phyloP scores from a whole-genome alignment of 2,797 vertebrate species.

The Balearica regulorum region DNA sequence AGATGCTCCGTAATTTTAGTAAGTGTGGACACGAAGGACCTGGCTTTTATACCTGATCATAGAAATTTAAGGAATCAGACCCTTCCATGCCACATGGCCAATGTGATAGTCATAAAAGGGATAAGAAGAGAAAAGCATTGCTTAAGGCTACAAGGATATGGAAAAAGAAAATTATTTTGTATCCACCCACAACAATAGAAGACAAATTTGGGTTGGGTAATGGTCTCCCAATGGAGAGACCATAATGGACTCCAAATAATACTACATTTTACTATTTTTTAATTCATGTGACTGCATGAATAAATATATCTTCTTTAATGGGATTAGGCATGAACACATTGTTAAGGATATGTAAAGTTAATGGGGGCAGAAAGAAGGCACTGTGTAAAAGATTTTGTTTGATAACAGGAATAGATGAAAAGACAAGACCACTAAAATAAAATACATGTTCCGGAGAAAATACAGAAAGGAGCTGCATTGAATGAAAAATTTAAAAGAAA shows the following conservation, averaged over 20 bases:
- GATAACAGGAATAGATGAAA: background rate
- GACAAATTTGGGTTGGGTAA: background rate
- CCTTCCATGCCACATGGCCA: background rate
- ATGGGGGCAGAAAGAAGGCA: background rate
- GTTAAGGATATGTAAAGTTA: background rate
- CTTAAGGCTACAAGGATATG: background rate
- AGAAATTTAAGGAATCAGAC: background rate
- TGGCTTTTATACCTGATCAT: background rate
- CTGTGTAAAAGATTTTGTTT: background rate
- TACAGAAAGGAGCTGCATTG: background rate
- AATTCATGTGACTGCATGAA: background rate
- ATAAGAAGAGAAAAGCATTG: background rate
- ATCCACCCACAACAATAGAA: background rate
- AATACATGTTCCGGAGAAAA: background rate
- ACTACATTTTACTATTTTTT: background rate
- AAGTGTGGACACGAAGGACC: background rate
- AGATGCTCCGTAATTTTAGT: background rate
- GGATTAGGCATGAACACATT: background rate
- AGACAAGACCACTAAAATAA: background rate
- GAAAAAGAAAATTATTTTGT: background rate
- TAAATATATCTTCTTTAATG: background rate
- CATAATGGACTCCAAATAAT: background rate
- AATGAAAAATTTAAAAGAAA: background rate
- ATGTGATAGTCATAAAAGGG: background rate
- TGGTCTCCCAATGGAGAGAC: background rate